Evolutionary conservation across 2,888 invertebrate genomes (phyloP), one percentile per base, ranked within the genome.

Genomic region (Lasius fuliginosus): DNA sequence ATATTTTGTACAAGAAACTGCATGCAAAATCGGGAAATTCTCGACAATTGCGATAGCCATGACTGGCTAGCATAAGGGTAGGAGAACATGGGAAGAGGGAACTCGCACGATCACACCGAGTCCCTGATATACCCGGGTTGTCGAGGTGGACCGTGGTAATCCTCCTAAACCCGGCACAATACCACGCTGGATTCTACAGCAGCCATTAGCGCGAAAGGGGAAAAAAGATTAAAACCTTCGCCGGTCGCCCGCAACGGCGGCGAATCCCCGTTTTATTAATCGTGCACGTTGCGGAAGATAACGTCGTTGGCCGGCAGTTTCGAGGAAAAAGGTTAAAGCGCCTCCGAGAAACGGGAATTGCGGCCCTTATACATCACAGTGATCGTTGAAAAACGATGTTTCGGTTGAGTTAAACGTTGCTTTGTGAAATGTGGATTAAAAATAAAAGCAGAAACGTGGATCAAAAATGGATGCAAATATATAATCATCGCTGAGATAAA

Each of bases 211-310:
- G 79, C 75, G 71, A 86, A 71, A 81, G 79, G 68, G 65, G 81
- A 86, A 87, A 87, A 84, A 85, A 87, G 87, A 87, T 86, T 88
- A 88, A 88, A 88, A 88, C 86, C 83, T 84, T 88, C 77, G 73
- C 76, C 82, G 74, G 84, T 73, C 82, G 73, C 81, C 67, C 81
- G 86, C 71, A 86, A 60, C 67, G 81, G 85, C 67, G 83, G 82
- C 73, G 86, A 82, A 77, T 79, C 84, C 87, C 62, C 73, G 77
- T 86, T 87, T 87, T 87, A 87, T 87, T 87, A 87, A 87, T 87
- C 87, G 87, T 68, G 71, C 84, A 75, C 83, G 83, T 65, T 77
- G 62, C 58, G 85, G 83, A 86, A 87, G 86, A 87, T 86, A 87
- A 86, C 86, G 86, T 86, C 76, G 86, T 69, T 83, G 77, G 75